Percentiles rank a stretch among this genome's conserved stretches.
Evolutionary conservation across 2,888 invertebrate species (phyloP).

Genomic region (Gymnoscelis rufifasciata): DNA sequence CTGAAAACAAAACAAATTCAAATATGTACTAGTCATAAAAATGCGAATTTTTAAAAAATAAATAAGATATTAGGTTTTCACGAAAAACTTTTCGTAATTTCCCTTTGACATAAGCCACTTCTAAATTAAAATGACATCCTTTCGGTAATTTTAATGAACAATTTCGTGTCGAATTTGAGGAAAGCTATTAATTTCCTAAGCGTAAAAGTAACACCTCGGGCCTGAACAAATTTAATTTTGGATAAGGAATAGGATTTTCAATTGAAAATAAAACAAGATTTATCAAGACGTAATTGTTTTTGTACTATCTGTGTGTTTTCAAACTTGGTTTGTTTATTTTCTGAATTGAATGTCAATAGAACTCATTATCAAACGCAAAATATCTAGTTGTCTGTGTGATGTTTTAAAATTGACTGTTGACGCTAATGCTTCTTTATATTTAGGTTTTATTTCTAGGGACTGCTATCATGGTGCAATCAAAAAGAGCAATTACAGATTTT

Average conservation of each 20-base stretch:
- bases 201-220: conserved; percentile 18
- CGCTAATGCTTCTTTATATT: too few species aligned
- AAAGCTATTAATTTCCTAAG: conserved; percentile 31
- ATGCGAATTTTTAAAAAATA: too few species aligned
- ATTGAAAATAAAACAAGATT: conserved; percentile 19
- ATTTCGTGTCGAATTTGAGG: conserved; percentile 29
- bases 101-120: too few species aligned
- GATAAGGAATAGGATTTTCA: conserved; percentile 23
- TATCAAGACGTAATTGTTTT: conserved; percentile 8
- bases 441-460: too few species aligned
- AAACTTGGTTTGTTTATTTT: not conserved
- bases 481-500: too few species aligned
- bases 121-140: too few species aligned
- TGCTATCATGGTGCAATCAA: too few species aligned
- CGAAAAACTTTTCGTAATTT: not conserved
- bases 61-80: too few species aligned
- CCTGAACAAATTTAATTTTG: conserved; percentile 31
- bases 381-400: too few species aligned
- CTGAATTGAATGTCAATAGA: not conserved
- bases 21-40: too few species aligned
- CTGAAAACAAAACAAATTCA: not conserved
- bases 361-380: too few species aligned
- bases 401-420: too few species aligned
- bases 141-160: conserved; percentile 23
- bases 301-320: not conserved